Base-by-base conservation (phyloP, 2,888 invertebrate genomes). In the Zygogramma bicolorata region DNA sequence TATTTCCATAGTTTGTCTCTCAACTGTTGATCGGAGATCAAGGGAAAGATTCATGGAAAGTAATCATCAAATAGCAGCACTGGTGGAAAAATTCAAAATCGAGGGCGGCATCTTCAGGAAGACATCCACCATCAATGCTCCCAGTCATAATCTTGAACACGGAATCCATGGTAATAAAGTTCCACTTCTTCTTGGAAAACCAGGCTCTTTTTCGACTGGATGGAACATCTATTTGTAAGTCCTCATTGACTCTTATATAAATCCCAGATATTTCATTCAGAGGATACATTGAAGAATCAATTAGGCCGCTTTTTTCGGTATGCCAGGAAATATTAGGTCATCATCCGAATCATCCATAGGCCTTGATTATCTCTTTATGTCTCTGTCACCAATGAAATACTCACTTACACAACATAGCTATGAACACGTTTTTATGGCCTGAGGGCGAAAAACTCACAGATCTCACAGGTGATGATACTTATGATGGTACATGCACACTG, bases 41-140 rank as follows among this genome's bases (percentile, higher is more conserved):
- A 90, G 97, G 13, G 97, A 98, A 84, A 90, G 97, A 25, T 98
- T 98, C 84, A 89, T 96, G 53, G 97, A 97, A 84, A 98, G 97
- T 0, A 97, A 96, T 84, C 95, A 95, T 80, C 97, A 97, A 87
- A 97, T 98, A 78, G 93, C 95, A 2, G 94, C 95, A 0, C 87
- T 98, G 15, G 97, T 97, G 0, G 97, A 97, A 81, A 94, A 97
- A 82, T 97, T 97, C 86, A 95, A 95, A 83, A 87, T 94, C 34
- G 97, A 97, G 86, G 96, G 96, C 0, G 92, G 92, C 6, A 90
- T 92, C 8, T 92, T 93, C 79, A 89, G 93, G 85, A 94, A 94
- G 82, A 79, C 78, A 6, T 88, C 88, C 58, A 87, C 88, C 0
- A 87, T 89, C 31, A 89, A 91, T 34, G 90, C 90, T 70, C 90